Evolutionary conservation across 37 sponge, comb jelly and placozoan genomes (phyloP), one percentile per base, ranked within the genome.

Genomic region (Spongia lamella): DNA sequence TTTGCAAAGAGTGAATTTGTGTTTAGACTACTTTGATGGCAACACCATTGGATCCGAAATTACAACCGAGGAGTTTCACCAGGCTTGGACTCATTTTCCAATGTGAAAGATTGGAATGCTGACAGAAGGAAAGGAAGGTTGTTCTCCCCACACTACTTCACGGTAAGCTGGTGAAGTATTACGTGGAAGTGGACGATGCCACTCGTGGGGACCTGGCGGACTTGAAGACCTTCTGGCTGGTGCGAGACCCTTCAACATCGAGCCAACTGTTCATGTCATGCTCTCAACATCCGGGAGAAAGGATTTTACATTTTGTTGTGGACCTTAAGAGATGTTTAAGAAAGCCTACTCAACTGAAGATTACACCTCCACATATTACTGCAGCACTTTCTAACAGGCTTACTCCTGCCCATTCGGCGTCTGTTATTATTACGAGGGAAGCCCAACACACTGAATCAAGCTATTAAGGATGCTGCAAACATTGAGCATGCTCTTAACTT

Each of bases 361-460:
- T 21, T 17, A 21, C 52, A 69, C 27, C 19, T 80, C 80, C 11
- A 43, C 31, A 70, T 70, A 30, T 58, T 80, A 1, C 17, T 69
- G 5, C 80, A 80, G 71, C 70, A 51, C 7, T 80, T 80, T 19
- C 30, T 69, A 36, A 80, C 71, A 26, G 80, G 80, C 29, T 34
- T 80, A 52, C 61, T 38, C 19, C 43, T 63, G n/a, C 43, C 43
- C 50, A 69, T 76, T 7, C 61, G 77, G 53, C 79, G 68, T 39
- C 69, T 68, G 38, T 17, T 79, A 57, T 35, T 70, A 25, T 29
- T 79, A 0, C 49, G 38, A 24, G 62, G 39, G 40, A 66, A 57
- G 38, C 80, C 80, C 30, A 53, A 24, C 21, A 70, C 62, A 19
- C 33, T 60, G 37, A 70, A 35, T 26, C 35, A 69, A 50, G 80